phyloP scores from a whole-genome alignment of 2,797 vertebrate genomes.

The Acanthis flammea region DNA sequence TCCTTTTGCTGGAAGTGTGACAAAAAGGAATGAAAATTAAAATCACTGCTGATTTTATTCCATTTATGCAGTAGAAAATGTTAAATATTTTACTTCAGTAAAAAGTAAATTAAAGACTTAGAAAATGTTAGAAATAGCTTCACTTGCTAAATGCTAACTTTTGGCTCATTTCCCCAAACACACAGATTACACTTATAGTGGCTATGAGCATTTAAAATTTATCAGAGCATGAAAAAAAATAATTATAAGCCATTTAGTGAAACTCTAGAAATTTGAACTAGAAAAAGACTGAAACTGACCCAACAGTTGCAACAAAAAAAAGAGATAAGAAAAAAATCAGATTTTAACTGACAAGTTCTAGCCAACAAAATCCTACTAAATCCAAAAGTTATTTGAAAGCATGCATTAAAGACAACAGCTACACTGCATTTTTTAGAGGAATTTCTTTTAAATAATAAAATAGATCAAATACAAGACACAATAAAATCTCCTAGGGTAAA shows the following conservation, averaged over 20 bases:
- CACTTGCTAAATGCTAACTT: neutral
- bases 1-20: neutral
- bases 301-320: neutral
- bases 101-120: neutral
- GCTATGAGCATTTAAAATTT: neutral
- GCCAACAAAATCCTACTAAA: neutral
- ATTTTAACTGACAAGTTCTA: neutral
- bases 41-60: neutral
- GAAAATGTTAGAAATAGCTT: neutral
- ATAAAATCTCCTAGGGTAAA: neutral
- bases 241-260: neutral
- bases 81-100: neutral
- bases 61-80: neutral
- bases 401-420: neutral
- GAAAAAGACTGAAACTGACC: neutral
- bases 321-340: accelerated
- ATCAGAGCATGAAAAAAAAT: neutral
- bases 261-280: neutral
- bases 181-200: neutral
- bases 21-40: neutral
- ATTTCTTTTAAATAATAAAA: neutral
- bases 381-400: neutral
- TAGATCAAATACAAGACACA: neutral
- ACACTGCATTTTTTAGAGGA: neutral
- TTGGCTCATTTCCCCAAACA: neutral